These are phyloP conservation scores for Syngnathoides biaculeatus DNA, from an alignment of 2,113 vertebrate species.

Conservation along the genomic window DNA sequence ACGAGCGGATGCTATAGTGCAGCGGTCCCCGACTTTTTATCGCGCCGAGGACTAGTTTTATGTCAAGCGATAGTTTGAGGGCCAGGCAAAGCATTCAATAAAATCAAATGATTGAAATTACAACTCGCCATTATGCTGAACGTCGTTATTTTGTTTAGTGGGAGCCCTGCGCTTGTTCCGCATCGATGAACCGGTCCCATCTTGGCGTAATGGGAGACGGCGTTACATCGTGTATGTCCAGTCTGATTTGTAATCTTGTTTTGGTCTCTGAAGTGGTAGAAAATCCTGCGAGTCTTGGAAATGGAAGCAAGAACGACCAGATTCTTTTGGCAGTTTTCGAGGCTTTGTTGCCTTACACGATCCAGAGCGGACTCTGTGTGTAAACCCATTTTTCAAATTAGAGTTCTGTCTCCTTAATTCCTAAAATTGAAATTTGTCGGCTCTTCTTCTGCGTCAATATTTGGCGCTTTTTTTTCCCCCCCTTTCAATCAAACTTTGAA, in stretches of 20 bases:
- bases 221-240: neutral
- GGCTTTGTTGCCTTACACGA: neutral
- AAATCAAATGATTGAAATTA: too few species aligned
- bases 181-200: neutral
- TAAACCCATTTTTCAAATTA: too few species aligned
- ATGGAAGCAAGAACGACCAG: neutral
- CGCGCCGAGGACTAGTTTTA: neutral
- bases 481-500: too few species aligned
- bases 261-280: neutral
- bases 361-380: too few species aligned
- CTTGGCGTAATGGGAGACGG: neutral
- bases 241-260: neutral
- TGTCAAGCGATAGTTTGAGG: neutral
- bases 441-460: neutral
- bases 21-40: neutral
- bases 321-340: neutral
- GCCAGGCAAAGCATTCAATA: neutral
- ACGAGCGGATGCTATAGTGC: slow-evolving; percentile 66
- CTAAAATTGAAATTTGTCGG: neutral
- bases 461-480: neutral
- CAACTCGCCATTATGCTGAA: too few species aligned
- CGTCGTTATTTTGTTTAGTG: too few species aligned
- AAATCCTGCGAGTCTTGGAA: neutral
- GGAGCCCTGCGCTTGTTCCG: too few species aligned
- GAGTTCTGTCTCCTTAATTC: neutral